Percentiles rank a stretch among this genome's conserved stretches.
Conservation (phyloP, 2,888 invertebrate species). For the Fragum whitleyi region DNA sequence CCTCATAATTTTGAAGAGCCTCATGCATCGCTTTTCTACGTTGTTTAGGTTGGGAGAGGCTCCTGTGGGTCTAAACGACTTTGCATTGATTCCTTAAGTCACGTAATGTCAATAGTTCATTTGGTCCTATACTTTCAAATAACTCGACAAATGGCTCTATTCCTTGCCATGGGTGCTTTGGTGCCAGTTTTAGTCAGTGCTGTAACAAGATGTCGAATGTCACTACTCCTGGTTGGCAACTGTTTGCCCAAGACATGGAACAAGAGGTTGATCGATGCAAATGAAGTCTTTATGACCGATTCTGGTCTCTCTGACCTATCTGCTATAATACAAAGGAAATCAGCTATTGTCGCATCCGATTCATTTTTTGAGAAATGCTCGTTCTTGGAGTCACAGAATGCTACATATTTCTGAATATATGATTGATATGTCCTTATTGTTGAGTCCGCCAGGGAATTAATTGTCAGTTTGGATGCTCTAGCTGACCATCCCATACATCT, state of each 20-base stretch:
- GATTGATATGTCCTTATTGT: conserved; percentile 22
- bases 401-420: conserved; percentile 21
- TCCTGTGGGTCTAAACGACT: too few species aligned
- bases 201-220: conserved; percentile 14
- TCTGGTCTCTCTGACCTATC: neutral
- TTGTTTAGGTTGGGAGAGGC: too few species aligned
- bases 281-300: neutral
- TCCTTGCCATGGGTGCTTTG: neutral
- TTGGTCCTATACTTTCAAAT: too few species aligned
- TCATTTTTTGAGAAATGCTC: neutral
- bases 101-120: too few species aligned
- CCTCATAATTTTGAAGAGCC: too few species aligned
- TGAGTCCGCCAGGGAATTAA: neutral
- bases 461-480: neutral
- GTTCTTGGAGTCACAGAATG: conserved; percentile 10
- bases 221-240: neutral
- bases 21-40: too few species aligned
- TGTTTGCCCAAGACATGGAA: neutral
- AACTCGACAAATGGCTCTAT: neutral
- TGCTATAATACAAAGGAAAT: neutral
- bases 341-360: neutral
- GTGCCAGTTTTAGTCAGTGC: conserved; percentile 18
- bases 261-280: neutral
- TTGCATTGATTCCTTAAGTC: too few species aligned
- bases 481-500: conserved; percentile 24